phyloP scores from a whole-genome alignment of 2,113 vertebrate genomes.

The Platysteira castanea region DNA sequence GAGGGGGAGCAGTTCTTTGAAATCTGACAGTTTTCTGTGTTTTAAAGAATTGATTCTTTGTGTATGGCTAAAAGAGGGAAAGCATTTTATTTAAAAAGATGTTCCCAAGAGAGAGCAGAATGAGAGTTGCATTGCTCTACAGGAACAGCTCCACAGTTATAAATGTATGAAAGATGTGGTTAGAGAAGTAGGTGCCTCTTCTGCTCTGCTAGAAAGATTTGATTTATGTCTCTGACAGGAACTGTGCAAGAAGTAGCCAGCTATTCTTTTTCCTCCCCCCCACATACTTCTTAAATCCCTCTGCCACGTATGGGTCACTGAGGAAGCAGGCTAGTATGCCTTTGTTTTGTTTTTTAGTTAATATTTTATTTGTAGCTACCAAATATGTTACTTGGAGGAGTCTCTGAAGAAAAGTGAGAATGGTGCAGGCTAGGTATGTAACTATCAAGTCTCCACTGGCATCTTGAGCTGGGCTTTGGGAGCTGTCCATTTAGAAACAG shows the following conservation, averaged over 20 bases:
- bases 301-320: background rate
- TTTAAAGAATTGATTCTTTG: background rate
- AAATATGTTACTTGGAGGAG: background rate
- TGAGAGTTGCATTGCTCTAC: background rate
- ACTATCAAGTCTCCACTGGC: background rate
- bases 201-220: background rate
- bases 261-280: background rate
- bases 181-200: background rate
- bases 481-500: background rate
- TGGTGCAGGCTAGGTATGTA: accelerated
- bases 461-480: background rate
- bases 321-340: background rate
- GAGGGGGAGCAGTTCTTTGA: background rate
- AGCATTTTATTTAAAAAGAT: background rate
- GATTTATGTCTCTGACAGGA: background rate
- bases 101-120: background rate
- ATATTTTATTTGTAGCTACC: background rate
- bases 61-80: background rate
- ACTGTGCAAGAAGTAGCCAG: background rate
- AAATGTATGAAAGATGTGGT: background rate
- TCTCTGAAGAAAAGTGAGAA: background rate
- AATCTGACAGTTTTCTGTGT: background rate
- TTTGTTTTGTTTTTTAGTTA: background rate
- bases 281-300: background rate
- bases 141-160: background rate